phyloP scores from a whole-genome alignment of 2,888 invertebrate genomes.

The Coelopa pilipes region DNA sequence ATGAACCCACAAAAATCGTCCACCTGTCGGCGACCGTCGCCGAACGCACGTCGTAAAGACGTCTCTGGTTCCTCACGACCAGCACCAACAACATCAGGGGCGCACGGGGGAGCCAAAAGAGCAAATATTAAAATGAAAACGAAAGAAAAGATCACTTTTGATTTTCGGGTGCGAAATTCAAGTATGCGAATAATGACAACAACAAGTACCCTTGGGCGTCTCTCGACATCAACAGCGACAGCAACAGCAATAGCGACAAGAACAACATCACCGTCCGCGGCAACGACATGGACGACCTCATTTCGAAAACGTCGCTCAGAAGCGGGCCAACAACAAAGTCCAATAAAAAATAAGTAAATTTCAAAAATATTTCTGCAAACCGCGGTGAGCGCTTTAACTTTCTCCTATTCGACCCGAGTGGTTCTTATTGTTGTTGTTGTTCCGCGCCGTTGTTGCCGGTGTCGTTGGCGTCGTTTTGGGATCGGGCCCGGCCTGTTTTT shows the following conservation, averaged over 20 bases:
- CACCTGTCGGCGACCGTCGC: too few species aligned
- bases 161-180: not conserved
- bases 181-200: constrained; percentile 38
- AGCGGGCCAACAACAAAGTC: not conserved
- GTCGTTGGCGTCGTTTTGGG: not conserved
- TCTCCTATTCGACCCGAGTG: not conserved
- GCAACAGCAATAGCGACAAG: constrained; percentile 24
- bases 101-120: too few species aligned
- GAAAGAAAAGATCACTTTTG: not conserved
- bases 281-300: too few species aligned
- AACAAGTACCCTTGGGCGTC: constrained; percentile 35
- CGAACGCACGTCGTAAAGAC: too few species aligned
- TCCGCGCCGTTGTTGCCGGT: too few species aligned
- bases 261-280: too few species aligned
- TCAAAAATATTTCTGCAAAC: constrained; percentile 7
- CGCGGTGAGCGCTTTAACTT: not conserved
- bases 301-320: too few species aligned
- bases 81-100: too few species aligned
- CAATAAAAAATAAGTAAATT: not conserved
- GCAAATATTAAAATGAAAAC: constrained; percentile 41
- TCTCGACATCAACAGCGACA: constrained; percentile 43
- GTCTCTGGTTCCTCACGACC: too few species aligned
- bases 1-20: too few species aligned
- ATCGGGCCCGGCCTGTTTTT: constrained; percentile 1
- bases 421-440: not conserved